Base-by-base conservation (phyloP, 2,888 invertebrate genomes). In the Drosophila anomalata region DNA sequence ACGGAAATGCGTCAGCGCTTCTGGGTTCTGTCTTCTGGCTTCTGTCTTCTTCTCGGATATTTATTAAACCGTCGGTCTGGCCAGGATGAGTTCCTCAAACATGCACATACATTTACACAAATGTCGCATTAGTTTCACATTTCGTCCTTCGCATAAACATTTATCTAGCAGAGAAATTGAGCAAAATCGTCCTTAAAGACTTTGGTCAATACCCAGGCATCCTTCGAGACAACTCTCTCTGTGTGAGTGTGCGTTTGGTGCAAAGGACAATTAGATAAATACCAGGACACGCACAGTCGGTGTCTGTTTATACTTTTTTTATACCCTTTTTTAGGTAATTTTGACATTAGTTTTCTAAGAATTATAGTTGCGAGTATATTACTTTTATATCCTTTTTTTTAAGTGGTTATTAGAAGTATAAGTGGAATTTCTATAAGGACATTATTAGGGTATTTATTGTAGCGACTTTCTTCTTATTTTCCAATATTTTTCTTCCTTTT, bases 261-360 rank as follows among this genome's bases (percentile, higher is more conserved):
- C n/a, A 55, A 24, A 72, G 63, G 78, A 79, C 82, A 84, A 82
- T 84, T 84, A 87, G 82, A 87, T 82, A 84, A 84, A 84, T 87
- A 82, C 81, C 83, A 80, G 73, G 78, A 56, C 73, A 73, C 73
- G 69, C 73, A 73, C 70, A 77, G 76, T 46, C 70, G 48, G 53
- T 48, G 39, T 63, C 48, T 65, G 31, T 22, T 22, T 17, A 29
- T 17, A n/a, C 52, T 68, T 41, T 55, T 31, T 31, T n/a, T 0
- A 44, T 44, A 44, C 22, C 12, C 20, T 44, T 12, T 12, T 1
- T 2, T 3, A 20, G 41, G 20, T 41, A 42, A 20, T 9, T 20
- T 8, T 8, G 20, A 11, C 9, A 9, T 17, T 42, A 20, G 17
- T 20, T 20, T 33, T 33, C 33, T 2, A 14, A n/a, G n/a, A 36